Conservation (phyloP, 2,113 vertebrate genomes). For the Cavia porcellus region DNA sequence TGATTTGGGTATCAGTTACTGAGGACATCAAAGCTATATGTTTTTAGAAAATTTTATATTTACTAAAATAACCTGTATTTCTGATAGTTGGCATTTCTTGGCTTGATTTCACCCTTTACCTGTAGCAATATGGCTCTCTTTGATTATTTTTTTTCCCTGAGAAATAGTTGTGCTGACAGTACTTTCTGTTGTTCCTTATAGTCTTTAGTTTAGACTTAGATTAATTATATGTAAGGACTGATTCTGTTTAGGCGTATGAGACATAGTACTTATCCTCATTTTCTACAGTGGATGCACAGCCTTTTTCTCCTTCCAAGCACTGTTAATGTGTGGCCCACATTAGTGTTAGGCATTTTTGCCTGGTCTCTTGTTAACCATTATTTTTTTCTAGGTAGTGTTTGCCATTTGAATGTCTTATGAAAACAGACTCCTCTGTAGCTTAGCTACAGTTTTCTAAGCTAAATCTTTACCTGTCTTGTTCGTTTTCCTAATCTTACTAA, state of each 20-base stretch:
- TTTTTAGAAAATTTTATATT: slow-evolving; percentile 38
- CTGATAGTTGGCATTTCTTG: background rate
- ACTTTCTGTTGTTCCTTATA: background rate
- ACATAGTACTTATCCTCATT: background rate
- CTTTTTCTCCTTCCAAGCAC: slow-evolving; percentile 17
- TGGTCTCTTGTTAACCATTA: slow-evolving; percentile 16
- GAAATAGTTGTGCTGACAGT: background rate
- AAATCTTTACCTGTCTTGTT: background rate
- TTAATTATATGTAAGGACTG: slow-evolving; percentile 54
- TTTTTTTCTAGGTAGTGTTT: slow-evolving; percentile 35
- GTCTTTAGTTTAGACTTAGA: slow-evolving; percentile 50
- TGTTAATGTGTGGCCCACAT: background rate
- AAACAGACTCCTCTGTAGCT: background rate
- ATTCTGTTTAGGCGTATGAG: slow-evolving; percentile 23
- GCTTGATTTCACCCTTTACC: background rate
- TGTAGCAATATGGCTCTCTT: background rate
- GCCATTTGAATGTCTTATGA: background rate
- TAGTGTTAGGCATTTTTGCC: slow-evolving; percentile 39
- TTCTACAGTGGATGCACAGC: background rate
- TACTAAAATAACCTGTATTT: background rate
- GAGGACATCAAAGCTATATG: slow-evolving; percentile 12
- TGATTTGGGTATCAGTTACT: background rate
- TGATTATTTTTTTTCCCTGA: background rate
- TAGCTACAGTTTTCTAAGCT: slow-evolving; percentile 43
- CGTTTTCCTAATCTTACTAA: slow-evolving; percentile 43